Evolutionary conservation across 2,888 invertebrate species (phyloP), one percentile per base, ranked within the genome.

Genomic region (Chrysodeixis includens): DNA sequence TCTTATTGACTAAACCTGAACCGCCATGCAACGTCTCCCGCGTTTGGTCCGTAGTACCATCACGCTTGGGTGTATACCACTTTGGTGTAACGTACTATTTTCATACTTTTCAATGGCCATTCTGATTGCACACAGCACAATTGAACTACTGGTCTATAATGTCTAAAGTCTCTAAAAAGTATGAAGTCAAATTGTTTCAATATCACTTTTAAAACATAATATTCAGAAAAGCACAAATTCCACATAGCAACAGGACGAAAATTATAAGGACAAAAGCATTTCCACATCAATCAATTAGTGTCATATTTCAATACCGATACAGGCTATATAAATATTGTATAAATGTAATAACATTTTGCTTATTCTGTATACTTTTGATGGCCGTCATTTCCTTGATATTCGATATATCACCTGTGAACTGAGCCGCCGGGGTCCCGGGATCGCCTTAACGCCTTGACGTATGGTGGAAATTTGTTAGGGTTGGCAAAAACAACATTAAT

Each of bases 371-470:
- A 53, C 51, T 57, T 40, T 63, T 61, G 57, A 75, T 75, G 66
- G 65, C 30, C 54, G 62, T 57, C 44, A 59, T 71, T 58, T 56
- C 51, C 69, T 67, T 62, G 60, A 61, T 59, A 46, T 54, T 53
- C 54, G 58, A 72, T 72, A 69, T 62, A 67, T 74, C 59, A 69
- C 66, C 60, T 71, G 64, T 64, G 57, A 57, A 64, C 35, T 54
- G 59, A 51, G 67, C 62, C 62, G 55, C 18, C 6, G 16, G 52
- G 53, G 32, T 58, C 40, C 30, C 20, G 59, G 49, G 40, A 64
- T 67, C 56, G 63, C 62, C 64, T 61, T 53, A 55, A 52, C 72
- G 65, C 65, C 54, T 63, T 51, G 35, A 35, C 62, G 51, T 62
- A 49, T 62, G 51, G 44, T 46, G 53, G 60, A 59, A 67, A 54